Percentiles rank a stretch among this genome's conserved stretches.
Evolutionary conservation across 2,888 invertebrate species (phyloP).

Genomic region (Theretra japonica): DNA sequence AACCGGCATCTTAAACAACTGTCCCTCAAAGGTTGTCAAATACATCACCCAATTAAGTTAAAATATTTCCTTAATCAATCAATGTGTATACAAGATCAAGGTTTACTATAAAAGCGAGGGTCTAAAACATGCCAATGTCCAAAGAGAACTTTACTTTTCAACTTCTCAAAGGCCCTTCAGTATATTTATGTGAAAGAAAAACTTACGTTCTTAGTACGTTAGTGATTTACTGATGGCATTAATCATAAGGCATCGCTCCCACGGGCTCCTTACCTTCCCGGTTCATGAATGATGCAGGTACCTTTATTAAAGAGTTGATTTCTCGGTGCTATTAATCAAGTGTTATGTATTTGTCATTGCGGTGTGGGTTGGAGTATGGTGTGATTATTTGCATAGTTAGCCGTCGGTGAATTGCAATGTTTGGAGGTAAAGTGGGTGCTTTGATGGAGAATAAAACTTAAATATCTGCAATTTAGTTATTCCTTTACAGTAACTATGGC

Average conservation of each 20-base stretch:
- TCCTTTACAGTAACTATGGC: too few species aligned
- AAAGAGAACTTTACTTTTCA: not conserved
- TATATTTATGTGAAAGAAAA: conserved; percentile 42
- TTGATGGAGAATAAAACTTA: too few species aligned
- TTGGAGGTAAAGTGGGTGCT: too few species aligned
- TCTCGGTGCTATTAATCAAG: conserved; percentile 44
- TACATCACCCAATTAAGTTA: not conserved
- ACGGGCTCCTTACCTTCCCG: conserved; percentile 27
- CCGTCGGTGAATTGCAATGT: too few species aligned
- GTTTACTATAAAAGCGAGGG: not conserved
- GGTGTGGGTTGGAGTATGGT: too few species aligned
- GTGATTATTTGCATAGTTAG: too few species aligned
- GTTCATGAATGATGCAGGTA: conserved; percentile 42
- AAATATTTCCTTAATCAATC: not conserved
- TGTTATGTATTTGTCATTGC: not conserved
- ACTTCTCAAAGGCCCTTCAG: not conserved
- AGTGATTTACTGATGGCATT: conserved; percentile 69
- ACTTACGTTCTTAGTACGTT: conserved; percentile 48
- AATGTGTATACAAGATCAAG: too few species aligned
- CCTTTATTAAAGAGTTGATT: conserved; percentile 47
- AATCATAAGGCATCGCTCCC: conserved; percentile 54
- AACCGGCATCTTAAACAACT: not conserved
- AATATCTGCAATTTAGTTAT: too few species aligned
- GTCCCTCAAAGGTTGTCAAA: not conserved
- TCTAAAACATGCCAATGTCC: not conserved